Evolutionary conservation across 2,797 vertebrate genomes (phyloP).

Genomic region (Cottoperca gobio): DNA sequence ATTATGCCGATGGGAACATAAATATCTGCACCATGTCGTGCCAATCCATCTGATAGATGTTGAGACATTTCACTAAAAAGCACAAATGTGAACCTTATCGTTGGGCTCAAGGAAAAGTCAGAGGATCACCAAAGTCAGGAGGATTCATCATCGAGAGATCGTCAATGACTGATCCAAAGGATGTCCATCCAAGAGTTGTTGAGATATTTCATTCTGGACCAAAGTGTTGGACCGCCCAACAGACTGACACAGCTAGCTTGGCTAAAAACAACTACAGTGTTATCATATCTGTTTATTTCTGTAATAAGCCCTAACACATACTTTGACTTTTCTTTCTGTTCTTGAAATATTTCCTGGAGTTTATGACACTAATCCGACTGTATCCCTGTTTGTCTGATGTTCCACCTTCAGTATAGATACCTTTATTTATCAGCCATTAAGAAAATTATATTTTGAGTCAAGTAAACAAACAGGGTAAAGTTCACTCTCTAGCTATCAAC

Average conservation of each 20-base stretch:
- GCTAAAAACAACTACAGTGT: not conserved
- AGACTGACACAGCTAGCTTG: too few relatives aligned
- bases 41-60: not conserved
- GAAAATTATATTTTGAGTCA: conserved; percentile 48
- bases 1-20: too few relatives aligned
- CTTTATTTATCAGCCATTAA: conserved; percentile 43
- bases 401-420: conserved; percentile 3
- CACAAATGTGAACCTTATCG: too few relatives aligned
- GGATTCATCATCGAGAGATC: too few relatives aligned
- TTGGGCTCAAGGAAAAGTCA: too few relatives aligned
- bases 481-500: conserved; percentile 34
- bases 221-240: not conserved
- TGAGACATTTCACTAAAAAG: not conserved
- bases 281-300: not conserved
- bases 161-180: too few relatives aligned
- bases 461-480: conserved; percentile 55
- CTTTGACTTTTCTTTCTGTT: not conserved
- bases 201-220: not conserved
- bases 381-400: conserved; percentile 12
- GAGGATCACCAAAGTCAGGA: too few relatives aligned
- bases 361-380: not conserved
- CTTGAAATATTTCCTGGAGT: conserved; percentile 5
- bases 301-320: not conserved
- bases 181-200: not conserved
- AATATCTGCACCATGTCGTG: not conserved